Base-by-base conservation (phyloP, 2,113 vertebrate species). In the Poecile atricapillus region DNA sequence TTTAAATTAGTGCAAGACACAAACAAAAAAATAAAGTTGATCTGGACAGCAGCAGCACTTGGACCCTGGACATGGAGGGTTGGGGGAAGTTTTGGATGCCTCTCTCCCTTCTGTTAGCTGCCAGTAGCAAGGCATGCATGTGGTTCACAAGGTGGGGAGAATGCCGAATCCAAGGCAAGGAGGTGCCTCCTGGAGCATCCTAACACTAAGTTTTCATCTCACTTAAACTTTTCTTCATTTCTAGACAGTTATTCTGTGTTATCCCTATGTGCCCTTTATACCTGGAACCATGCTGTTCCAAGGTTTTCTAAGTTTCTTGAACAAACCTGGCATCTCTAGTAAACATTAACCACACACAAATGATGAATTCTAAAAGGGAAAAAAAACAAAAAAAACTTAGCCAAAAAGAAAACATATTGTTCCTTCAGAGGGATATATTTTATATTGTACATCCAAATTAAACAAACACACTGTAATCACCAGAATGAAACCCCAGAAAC, bases 381-480 rank as follows among this genome's bases (percentile, higher is more conserved):
- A 88, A 94, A 92, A 33, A 41, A 39, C 18, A 43, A 24, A 33
- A 35, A 18, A 83, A 4, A 5, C 64, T 56, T 44, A 68, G 83
- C 92, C 71, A 94, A 90, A 52, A 94, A 87, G 68, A 93, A 95
- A 85, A 92, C 74, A 92, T 56, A 92, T 60, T 91, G 69, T 87
- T 96, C 83, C 83, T 95, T 81, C 67, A 80, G 91, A 90, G 80
- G 63, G 70, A 93, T 93, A 47, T 50, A 94, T 82, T 96, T 81
- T 88, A 92, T 88, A 73, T 37, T 84, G 87, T 83, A 77, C 82
- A 88, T 93, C 94, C 91, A 96, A 94, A 89, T 92, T 55, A 96
- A 97, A 97, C 90, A 97, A 96, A 96, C 76, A 93, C 17, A 8
- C 60, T 89, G 65, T 89, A 95, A 96, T 94, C 92, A 93, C 70